Evolutionary conservation across 2,888 invertebrate species (phyloP).

Genomic region (Macaria liturata): DNA sequence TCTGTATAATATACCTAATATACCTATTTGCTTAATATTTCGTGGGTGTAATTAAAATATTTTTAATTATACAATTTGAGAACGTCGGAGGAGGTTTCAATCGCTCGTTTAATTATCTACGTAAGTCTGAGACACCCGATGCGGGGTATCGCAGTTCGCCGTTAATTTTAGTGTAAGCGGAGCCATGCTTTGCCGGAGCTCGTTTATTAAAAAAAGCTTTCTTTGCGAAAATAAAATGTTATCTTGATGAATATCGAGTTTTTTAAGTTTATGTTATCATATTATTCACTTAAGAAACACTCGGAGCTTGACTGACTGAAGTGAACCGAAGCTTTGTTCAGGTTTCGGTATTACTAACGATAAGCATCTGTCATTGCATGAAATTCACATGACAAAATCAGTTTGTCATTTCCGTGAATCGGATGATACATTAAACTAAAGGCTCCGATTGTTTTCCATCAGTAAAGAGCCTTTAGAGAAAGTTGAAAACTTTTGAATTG

Average conservation of each 20-base stretch:
- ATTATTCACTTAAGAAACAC: neutral
- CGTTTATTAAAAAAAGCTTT: conserved; percentile 37
- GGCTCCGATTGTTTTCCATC: too few species aligned
- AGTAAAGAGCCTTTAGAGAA: too few species aligned
- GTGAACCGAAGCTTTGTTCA: too few species aligned
- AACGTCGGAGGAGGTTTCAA: conserved; percentile 61
- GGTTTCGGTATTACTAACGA: too few species aligned
- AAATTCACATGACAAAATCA: too few species aligned
- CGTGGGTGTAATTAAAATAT: conserved; percentile 59
- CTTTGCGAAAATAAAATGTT: conserved; percentile 18
- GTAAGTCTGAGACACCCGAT: conserved; percentile 59
- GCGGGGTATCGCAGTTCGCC: conserved; percentile 46
- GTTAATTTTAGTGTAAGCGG: conserved; percentile 63
- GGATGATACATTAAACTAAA: too few species aligned
- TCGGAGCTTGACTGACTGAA: too few species aligned
- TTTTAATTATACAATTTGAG: conserved; percentile 70
- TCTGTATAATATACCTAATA: conserved; percentile 42
- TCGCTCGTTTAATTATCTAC: conserved; percentile 63
- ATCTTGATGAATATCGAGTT: conserved; percentile 5
- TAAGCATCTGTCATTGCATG: too few species aligned
- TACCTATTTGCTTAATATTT: conserved; percentile 28
- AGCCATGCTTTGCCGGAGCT: conserved; percentile 46
- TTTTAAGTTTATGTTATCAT: neutral
- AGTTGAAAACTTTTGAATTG: too few species aligned
- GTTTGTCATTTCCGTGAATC: too few species aligned